Base-by-base conservation (phyloP, 1,140 invertebrate species). In the Euwallacea similis region DNA sequence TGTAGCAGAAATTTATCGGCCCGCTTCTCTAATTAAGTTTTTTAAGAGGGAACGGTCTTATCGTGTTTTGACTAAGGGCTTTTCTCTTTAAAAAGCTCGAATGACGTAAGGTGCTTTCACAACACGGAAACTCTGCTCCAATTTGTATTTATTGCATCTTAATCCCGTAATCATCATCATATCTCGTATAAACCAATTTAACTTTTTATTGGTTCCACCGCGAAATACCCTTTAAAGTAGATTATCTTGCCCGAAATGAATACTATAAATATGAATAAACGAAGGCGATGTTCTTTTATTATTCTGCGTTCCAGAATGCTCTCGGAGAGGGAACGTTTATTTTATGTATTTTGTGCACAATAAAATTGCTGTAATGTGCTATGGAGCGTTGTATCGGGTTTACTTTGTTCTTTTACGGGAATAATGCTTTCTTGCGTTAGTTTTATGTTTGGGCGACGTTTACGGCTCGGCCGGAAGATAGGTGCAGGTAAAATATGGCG, bases 191-290 rank as follows among this genome's bases (percentile, higher is more conserved):
- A 67, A 67, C 54, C 65, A 67, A 67, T 67, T 67, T 59, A 67
- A 67, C 54, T 67, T 67, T 67, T 58, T 67, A 67, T 67, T 46
- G 42, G 54, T 13, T 67, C 15, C 46, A 42, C 42, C 54, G 55
- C 55, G 59, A 33, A 67, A 67, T 67, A 46, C 55, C 44, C 42
- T 21, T 66, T 55, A 66, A 66, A 55, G 21, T 55, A 66, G 53
- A 66, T 66, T 66, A 55, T 54, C 53, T 66, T 66, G 13, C 42
- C 13, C 7, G 55, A 11, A 67, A 46, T 58, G 55, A 67, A 65
- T 55, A 53, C 63, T 65, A 65, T 65, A 65, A 65, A 65, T 65
- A 65, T 65, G 63, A 65, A 65, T 65, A 65, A 65, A 55, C 16
- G 63, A 54, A 54, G 46, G n/a, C 47, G 47, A 54, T 65, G 63